Evolutionary conservation across 1,140 invertebrate species (phyloP).

Genomic region (Holcopasites calliopsidis): DNA sequence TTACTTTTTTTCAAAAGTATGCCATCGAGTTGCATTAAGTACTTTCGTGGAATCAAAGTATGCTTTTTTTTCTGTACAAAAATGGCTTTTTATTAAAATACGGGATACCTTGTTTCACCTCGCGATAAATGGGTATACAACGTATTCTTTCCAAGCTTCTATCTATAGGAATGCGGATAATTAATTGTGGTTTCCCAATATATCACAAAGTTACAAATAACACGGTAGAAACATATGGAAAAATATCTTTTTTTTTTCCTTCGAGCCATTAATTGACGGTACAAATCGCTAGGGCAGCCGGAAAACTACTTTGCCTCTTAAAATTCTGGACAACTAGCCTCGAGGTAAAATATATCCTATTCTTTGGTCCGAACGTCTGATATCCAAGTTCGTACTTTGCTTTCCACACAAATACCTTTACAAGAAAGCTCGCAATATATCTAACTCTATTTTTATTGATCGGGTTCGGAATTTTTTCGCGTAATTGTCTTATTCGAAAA

Average conservation of each 20-base stretch:
- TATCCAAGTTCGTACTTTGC: neutral
- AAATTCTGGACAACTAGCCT: slow-evolving; percentile 4
- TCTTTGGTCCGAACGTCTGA: slow-evolving; percentile 25
- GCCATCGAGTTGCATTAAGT: slow-evolving; percentile 2
- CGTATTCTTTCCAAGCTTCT: slow-evolving; percentile 2
- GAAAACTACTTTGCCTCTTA: neutral
- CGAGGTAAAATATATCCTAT: slow-evolving; percentile 31
- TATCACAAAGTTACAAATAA: slow-evolving; percentile 28
- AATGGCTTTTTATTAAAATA: slow-evolving; percentile 42
- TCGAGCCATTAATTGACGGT: slow-evolving; percentile 33
- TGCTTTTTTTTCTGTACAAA: slow-evolving; percentile 22
- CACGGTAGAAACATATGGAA: slow-evolving; percentile 38
- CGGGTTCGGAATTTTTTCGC: neutral
- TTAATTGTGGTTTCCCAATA: neutral
- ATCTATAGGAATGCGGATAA: neutral
- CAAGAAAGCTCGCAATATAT: neutral
- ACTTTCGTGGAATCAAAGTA: slow-evolving; percentile 7
- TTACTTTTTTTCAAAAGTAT: neutral
- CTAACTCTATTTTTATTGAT: neutral
- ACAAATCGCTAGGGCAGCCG: slow-evolving; percentile 10
- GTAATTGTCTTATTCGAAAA: neutral
- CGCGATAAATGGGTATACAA: slow-evolving; percentile 6
- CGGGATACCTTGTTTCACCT: neutral
- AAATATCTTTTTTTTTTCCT: slow-evolving; percentile 33
- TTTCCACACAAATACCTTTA: neutral